Percentiles rank a stretch among this genome's conserved stretches.
Conservation (phyloP, 2,888 invertebrate genomes). For the Schizaphis graminum region DNA sequence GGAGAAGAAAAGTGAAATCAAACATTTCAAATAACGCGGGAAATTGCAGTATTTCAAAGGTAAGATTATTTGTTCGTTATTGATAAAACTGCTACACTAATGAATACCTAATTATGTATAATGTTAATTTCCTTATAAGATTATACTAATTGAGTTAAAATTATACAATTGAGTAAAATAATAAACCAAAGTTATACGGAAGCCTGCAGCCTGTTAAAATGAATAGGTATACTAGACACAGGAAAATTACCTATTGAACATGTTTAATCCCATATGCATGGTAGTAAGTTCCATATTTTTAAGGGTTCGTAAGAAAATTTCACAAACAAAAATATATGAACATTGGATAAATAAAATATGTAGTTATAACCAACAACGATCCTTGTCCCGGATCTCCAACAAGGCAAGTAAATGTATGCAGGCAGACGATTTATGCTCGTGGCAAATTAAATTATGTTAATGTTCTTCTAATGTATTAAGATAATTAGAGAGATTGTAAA, state of each 20-base stretch:
- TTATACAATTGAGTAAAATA: not conserved
- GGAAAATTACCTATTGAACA: not conserved
- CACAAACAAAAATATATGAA: not conserved
- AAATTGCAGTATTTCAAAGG: conserved; percentile 17
- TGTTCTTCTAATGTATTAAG: not conserved
- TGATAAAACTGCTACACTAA: not conserved
- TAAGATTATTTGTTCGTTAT: not conserved
- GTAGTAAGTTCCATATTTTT: not conserved
- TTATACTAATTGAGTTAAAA: not conserved
- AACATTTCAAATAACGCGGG: not conserved
- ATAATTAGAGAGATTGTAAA: not conserved
- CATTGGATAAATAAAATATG: not conserved
- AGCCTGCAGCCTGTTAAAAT: not conserved
- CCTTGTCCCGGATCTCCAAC: not conserved
- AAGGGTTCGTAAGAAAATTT: not conserved
- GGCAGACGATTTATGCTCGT: not conserved
- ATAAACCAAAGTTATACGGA: not conserved
- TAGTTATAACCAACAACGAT: not conserved
- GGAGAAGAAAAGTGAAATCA: conserved; percentile 76
- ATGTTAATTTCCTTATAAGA: not conserved
- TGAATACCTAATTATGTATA: not conserved
- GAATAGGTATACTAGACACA: not conserved
- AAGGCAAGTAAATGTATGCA: not conserved
- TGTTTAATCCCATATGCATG: not conserved
- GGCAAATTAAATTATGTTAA: not conserved